A percentile compares a stretch with the other conserved stretches of the same genome.
Evolutionary conservation across 2,113 vertebrate species (phyloP).

Genomic region (Callopanchax toddi): DNA sequence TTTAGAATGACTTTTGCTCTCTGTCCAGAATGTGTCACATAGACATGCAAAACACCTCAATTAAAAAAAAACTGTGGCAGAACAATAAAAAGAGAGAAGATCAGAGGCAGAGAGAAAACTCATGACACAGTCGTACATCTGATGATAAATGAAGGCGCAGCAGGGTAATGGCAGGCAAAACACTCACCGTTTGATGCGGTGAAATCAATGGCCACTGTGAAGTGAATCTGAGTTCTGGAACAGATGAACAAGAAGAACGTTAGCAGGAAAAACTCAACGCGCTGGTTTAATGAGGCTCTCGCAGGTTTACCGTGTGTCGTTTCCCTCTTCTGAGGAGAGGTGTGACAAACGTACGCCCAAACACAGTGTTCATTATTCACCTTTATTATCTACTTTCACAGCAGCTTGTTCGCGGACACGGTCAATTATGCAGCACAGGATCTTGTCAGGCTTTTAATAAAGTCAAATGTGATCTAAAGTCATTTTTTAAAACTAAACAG

Average conservation of each 20-base stretch:
- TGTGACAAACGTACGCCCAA: constrained; percentile 10
- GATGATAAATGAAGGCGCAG: constrained; percentile 32
- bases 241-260: constrained; percentile 40
- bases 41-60: neutral
- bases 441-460: neutral
- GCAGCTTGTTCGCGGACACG: neutral
- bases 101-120: constrained; percentile 20
- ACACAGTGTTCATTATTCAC: neutral
- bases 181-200: constrained; percentile 94
- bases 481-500: neutral
- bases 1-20: neutral
- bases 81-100: neutral
- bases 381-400: constrained; percentile 14
- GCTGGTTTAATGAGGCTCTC: constrained; percentile 50
- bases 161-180: constrained; percentile 9
- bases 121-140: constrained; percentile 31
- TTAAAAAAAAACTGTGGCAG: neutral
- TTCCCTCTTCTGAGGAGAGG: constrained; percentile 27
- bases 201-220: constrained; percentile 98
- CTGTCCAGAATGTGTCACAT: neutral
- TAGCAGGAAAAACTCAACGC: constrained; percentile 32
- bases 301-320: constrained; percentile 24
- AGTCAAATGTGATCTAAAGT: neutral
- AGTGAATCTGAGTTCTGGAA: constrained; percentile 93
- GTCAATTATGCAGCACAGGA: neutral